Evolutionary conservation across 2,797 vertebrate genomes (phyloP).

Genomic region (Siniperca scherzeri): DNA sequence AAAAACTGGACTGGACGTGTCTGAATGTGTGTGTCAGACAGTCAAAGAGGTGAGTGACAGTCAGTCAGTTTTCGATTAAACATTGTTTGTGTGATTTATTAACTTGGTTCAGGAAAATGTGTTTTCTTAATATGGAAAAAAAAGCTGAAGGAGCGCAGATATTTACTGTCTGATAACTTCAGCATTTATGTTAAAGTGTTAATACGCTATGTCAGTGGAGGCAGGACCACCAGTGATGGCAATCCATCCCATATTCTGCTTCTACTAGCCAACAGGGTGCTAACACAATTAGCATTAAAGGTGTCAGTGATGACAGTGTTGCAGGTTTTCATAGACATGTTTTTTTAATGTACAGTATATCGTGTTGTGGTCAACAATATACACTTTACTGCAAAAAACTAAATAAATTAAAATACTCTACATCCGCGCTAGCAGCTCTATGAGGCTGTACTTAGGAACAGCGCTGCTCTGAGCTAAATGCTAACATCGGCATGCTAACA

Average conservation of each 20-base stretch:
- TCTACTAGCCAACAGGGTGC: too few relatives aligned
- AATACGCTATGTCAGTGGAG: too few relatives aligned
- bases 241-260: not conserved
- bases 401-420: too few relatives aligned
- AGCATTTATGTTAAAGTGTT: not conserved
- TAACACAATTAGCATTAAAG: not conserved
- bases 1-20: not conserved
- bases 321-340: not conserved
- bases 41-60: not conserved
- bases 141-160: not conserved
- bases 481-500: not conserved
- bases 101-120: not conserved
- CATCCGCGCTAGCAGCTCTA: not conserved
- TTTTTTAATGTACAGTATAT: not conserved
- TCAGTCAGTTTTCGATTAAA: not conserved
- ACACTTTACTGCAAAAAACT: too few relatives aligned
- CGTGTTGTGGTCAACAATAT: not conserved
- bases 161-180: not conserved
- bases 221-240: not conserved
- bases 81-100: not conserved
- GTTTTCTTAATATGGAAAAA: too few relatives aligned
- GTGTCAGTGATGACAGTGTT: too few relatives aligned
- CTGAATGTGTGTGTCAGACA: not conserved
- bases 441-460: not conserved
- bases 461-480: not conserved